These are phyloP conservation scores for Zoanthus solanderi DNA, from an alignment of 92 coral and sea anemone species.

Conservation along the genomic window DNA sequence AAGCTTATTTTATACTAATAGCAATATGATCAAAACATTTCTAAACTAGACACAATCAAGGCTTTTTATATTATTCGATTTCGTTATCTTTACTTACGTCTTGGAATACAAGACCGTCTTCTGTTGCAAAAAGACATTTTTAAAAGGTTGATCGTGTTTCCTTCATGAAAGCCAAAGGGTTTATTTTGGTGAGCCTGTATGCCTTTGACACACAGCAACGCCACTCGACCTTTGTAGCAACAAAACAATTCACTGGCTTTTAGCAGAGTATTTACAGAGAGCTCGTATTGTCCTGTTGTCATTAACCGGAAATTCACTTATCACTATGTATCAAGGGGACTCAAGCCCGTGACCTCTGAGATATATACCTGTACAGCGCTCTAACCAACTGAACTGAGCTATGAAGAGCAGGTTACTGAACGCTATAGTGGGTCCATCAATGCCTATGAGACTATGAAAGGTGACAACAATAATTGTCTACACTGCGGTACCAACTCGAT, in stretches of 20 bases:
- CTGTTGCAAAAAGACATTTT: not conserved
- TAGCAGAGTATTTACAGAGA: not conserved
- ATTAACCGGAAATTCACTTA: not conserved
- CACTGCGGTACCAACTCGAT: too few relatives aligned
- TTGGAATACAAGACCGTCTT: not conserved
- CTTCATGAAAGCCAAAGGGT: not conserved
- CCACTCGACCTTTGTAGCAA: not conserved
- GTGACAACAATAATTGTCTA: too few relatives aligned
- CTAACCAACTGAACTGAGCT: too few relatives aligned
- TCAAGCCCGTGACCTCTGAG: too few relatives aligned
- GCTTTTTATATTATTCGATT: too few relatives aligned
- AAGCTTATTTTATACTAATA: too few relatives aligned
- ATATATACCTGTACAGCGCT: too few relatives aligned
- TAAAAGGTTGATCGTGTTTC: not conserved
- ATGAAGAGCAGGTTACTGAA: too few relatives aligned
- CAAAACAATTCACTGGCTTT: not conserved
- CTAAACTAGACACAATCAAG: too few relatives aligned
- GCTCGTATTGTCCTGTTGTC: not conserved
- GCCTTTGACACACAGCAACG: not conserved
- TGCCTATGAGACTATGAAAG: too few relatives aligned
- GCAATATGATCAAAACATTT: too few relatives aligned
- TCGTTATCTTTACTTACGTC: not conserved
- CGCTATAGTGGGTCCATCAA: too few relatives aligned
- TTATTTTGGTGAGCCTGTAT: not conserved
- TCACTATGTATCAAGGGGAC: not conserved